Base-by-base conservation (phyloP, 2,888 invertebrate genomes). In the Drosophila merina region DNA sequence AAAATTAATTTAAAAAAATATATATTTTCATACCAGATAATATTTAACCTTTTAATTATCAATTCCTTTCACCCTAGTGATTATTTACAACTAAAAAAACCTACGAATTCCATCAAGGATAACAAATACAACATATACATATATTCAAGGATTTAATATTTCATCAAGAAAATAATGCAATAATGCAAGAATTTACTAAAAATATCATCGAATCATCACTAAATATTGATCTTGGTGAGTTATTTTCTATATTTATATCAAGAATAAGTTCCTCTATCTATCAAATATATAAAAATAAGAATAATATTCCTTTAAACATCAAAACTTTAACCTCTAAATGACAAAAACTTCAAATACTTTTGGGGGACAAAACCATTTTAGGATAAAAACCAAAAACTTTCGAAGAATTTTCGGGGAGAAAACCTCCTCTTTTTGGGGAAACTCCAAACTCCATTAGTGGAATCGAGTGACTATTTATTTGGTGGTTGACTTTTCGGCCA, bases 401-500 rank as follows among this genome's bases (percentile, higher is more conserved):
- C 14, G 1, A n/a, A 0, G 1, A 33, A n/a, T 33, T n/a, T 10
- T 33, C 8, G 30, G 30, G 30, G 48, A 10, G 1, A 2, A 51
- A 54, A 45, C 63, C 66, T 20, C 20, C 20, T 1, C 20, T 20
- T 52, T 52, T 14, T 62, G 67, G 51, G 28, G 40, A 58, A 76
- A 76, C 64, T 62, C 62, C 76, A 76, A 76, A 76, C 64, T 62
- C 62, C 76, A 76, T 76, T 68, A 74, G 56, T 70, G n/a, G 9
- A 48, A 25, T 45, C 3, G 30, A 40, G 8, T 20, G 33, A 54
- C 54, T 69, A 64, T 58, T 73, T 72, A 62, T 57, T 73, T 68
- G 74, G 62, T 73, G 74, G 57, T 58, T 69, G 60, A 33, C 57
- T 73, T 52, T 7, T 38, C 9, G 52, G 44, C 31, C 44, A 55